Conservation (phyloP, 2,113 vertebrate genomes). For the Alethe castanea region DNA sequence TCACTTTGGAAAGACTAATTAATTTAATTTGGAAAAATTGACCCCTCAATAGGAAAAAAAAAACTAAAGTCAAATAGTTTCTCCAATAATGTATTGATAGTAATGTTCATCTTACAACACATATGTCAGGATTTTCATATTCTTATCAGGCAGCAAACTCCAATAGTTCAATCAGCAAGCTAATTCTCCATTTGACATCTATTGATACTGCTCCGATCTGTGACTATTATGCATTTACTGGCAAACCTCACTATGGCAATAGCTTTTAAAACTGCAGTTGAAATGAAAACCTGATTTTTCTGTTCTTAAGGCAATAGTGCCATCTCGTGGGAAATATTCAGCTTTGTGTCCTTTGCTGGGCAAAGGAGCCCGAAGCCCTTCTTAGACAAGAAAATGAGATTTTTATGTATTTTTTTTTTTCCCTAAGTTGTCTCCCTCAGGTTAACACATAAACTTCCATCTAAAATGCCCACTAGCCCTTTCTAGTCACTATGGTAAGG, state of each 20-base stretch:
- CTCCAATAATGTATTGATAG: neutral
- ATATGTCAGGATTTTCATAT: fast-evolving
- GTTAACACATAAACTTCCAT: neutral
- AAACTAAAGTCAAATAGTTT: neutral
- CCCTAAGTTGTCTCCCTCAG: fast-evolving
- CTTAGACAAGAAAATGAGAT: neutral
- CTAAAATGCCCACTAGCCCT: neutral
- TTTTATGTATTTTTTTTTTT: no score
- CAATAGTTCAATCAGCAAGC: neutral
- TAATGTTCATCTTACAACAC: neutral
- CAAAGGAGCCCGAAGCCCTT: neutral
- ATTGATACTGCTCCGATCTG: neutral
- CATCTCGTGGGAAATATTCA: conserved; percentile 56
- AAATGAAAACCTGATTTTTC: neutral
- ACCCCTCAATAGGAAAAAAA: neutral
- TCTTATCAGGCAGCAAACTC: neutral
- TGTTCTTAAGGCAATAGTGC: conserved; percentile 61
- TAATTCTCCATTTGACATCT: neutral
- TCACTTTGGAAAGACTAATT: neutral
- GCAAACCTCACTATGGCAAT: neutral
- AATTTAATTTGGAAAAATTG: neutral
- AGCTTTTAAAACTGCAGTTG: neutral
- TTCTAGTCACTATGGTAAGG: neutral
- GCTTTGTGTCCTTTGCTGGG: fast-evolving
- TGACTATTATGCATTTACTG: neutral